A percentile compares a stretch with the other conserved stretches of the same genome.
Conservation (phyloP, 2,113 vertebrate genomes). For the Zosterops lateralis region DNA sequence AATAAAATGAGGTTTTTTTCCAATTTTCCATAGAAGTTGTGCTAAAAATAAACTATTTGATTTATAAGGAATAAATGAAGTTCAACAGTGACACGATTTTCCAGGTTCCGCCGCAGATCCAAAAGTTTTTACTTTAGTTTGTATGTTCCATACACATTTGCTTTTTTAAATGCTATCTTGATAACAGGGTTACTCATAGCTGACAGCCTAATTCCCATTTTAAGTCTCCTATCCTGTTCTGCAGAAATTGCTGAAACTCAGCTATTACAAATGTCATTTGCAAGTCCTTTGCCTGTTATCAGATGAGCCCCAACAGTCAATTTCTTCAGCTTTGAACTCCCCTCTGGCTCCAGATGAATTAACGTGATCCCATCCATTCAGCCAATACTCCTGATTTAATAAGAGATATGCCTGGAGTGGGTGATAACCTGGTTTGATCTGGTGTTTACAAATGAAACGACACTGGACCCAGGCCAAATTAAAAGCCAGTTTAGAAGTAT, state of each 20-base stretch:
- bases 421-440: slow-evolving; percentile 22
- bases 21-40: not conserved
- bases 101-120: not conserved
- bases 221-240: not conserved
- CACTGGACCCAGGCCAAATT: not conserved
- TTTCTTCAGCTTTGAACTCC: slow-evolving; percentile 54
- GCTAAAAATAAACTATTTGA: not conserved
- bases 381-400: slow-evolving; percentile 16
- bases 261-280: slow-evolving; percentile 44
- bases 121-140: not conserved
- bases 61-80: not conserved
- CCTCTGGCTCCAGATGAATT: slow-evolving; percentile 18
- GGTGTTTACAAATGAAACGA: not conserved
- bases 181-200: not conserved
- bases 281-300: slow-evolving; percentile 50
- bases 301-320: slow-evolving; percentile 31
- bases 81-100: not conserved
- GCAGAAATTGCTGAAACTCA: slow-evolving; percentile 33
- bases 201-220: not conserved
- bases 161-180: not conserved
- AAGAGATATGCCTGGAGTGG: not conserved
- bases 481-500: not conserved
- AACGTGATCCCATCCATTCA: not conserved
- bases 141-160: not conserved
- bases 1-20: not conserved